Evolutionary conservation across 2,888 invertebrate species (phyloP), one percentile per base, ranked within the genome.

Genomic region (Agrochola circellaris): DNA sequence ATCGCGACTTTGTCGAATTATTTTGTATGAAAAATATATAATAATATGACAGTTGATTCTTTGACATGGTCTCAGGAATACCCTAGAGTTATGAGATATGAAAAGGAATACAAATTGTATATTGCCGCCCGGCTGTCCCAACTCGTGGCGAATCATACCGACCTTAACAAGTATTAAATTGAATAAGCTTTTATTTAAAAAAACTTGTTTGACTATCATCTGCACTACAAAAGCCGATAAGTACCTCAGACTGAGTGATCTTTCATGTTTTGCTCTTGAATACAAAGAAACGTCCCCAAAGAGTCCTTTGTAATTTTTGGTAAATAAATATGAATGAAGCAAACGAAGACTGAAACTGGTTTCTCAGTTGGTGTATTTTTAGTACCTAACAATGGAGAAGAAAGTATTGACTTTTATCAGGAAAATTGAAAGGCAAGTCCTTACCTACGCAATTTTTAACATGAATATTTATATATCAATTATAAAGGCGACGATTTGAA

Each of bases 401-500:
- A 11, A 56, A 13, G 56, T n/a, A 56, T 56, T 56, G n/a, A 64
- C 26, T 13, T 60, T 26, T 34, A n/a, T 34, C 7, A 58, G 26
- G 34, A 48, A 73, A 64, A 38, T 13, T 5, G 11, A 66, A 61
- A 54, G 2, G 20, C 42, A 68, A 15, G 1, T 61, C 61, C 38
- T 51, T 62, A 38, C 51, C 42, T 34, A 73, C 64, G 56, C 54
- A 69, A 76, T 77, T 68, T 77, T 60, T 51, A 73, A 76, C 74
- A 88, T 86, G 75, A 88, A 89, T 89, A 88, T 89, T 85, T 82
- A 89, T 83, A 89, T 81, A 73, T 62, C 58, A 38, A 56, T 73
- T 68, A 75, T 77, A 79, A 81, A 83, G 67, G 79, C 67, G 20
- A 74, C 73, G 64, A 85, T 84, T 84, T 86, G 82, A 86, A 86